Conservation (phyloP, 2,888 invertebrate species). For the Podabrus alpinus region DNA sequence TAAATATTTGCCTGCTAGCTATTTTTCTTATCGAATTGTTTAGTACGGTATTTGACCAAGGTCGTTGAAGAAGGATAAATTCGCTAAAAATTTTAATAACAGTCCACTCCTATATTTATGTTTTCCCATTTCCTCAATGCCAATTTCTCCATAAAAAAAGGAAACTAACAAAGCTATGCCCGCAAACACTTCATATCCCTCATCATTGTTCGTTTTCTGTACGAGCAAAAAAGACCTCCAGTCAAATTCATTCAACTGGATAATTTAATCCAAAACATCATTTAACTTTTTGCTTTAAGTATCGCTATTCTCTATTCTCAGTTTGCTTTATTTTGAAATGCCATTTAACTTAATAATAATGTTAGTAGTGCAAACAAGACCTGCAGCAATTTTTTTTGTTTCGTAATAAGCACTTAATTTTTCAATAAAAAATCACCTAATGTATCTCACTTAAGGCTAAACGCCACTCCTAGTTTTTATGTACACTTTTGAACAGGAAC, state of each 20-base stretch:
- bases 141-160: neutral
- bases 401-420: neutral
- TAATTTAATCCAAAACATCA: neutral
- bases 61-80: too few relatives aligned
- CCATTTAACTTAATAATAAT: neutral
- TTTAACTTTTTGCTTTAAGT: neutral
- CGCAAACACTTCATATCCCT: neutral
- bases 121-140: neutral
- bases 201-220: neutral
- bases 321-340: neutral
- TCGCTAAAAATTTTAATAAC: too few relatives aligned
- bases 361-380: neutral
- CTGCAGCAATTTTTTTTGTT: neutral
- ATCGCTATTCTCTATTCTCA: neutral
- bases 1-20: too few relatives aligned
- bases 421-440: neutral
- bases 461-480: neutral
- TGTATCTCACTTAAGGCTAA: neutral
- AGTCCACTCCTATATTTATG: too few relatives aligned
- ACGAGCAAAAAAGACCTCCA: neutral
- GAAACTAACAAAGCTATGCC: neutral
- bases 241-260: neutral
- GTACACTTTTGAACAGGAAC: neutral
- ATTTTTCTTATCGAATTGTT: too few relatives aligned
- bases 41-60: too few relatives aligned